Conservation (phyloP, 92 coral and sea anemone species). For the Palythoa grandiflora region DNA sequence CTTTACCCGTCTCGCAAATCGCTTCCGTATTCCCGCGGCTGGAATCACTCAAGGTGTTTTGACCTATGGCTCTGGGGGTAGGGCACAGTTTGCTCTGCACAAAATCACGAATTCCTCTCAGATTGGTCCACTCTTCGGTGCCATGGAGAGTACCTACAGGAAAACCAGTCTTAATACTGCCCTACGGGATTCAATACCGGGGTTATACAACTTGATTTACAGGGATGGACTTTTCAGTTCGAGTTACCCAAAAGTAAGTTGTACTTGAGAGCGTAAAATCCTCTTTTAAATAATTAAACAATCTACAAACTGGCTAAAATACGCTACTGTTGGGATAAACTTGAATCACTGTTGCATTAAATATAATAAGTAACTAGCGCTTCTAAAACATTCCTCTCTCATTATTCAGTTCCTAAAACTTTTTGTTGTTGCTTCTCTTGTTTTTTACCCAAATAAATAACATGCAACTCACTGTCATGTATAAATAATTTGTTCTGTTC, state of each 20-base stretch:
- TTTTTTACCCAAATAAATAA: background rate
- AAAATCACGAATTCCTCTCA: constrained; percentile 69
- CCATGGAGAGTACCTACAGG: constrained; percentile 71
- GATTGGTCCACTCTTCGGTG: constrained; percentile 70
- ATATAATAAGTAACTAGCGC: too few relatives aligned
- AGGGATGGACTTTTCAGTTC: constrained; percentile 54
- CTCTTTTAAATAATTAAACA: too few relatives aligned
- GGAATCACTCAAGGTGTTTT: constrained; percentile 84
- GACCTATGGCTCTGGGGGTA: constrained; percentile 67
- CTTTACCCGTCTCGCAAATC: constrained; percentile 82
- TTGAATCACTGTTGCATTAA: too few relatives aligned
- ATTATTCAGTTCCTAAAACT: too few relatives aligned
- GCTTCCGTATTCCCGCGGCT: constrained; percentile 77
- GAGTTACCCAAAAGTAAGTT: constrained; percentile 78
- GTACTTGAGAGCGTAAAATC: too few relatives aligned
- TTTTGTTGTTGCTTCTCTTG: too few relatives aligned
- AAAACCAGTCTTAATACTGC: constrained; percentile 76
- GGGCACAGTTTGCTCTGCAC: constrained; percentile 67
- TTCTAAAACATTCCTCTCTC: too few relatives aligned
- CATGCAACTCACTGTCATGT: background rate
- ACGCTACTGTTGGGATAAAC: too few relatives aligned
- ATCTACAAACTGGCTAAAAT: too few relatives aligned
- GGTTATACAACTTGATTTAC: constrained; percentile 62
- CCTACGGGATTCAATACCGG: constrained; percentile 81
- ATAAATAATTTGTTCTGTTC: background rate